Evolutionary conservation across 2,797 vertebrate genomes (phyloP), one percentile per base, ranked within the genome.

Genomic region (Chloroceryle amazona): DNA sequence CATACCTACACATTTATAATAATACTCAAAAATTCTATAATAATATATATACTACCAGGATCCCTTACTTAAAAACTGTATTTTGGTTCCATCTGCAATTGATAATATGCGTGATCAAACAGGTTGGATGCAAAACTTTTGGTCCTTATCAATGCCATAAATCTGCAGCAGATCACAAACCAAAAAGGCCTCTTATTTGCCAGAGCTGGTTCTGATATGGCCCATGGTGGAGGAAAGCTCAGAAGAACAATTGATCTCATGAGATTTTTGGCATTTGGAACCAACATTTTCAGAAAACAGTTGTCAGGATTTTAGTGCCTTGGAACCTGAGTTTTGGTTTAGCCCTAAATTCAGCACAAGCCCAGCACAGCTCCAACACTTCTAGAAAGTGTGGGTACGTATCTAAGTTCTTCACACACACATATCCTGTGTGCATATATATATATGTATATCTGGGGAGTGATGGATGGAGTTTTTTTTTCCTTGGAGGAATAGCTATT

Each of bases 251-350:
- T 81, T 85, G 90, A 97, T 96, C 74, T 91, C 86, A 78, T 80
- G 88, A 96, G 90, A 94, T 81, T 97, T 95, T 90, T 78, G 71
- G 63, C 86, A 67, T 85, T 94, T 71, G 44, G n/a, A 96, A 86
- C 86, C 89, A 96, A 85, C 81, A 89, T 86, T 93, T 97, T 95
- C 74, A 87, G 83, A 96, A 96, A 96, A 94, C 83, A 72, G 17
- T 80, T 97, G 93, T 86, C 93, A 87, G 89, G 52, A 25, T 94
- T 96, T 96, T 88, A 85, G n/a, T 65, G 49, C 41, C 52, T 97
- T 90, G 94, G 60, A 96, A 90, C 81, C 52, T 90, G 74, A 93
- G 63, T 93, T 96, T 95, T 76, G 29, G 55, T 94, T 95, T 81
- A 93, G 78, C 35, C 80, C 76, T 93, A 86, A 94, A 94, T 93